Percentiles rank a stretch among this genome's conserved stretches.
Evolutionary conservation across 1,140 invertebrate genomes (phyloP).

Genomic region (Chelonus insularis): DNA sequence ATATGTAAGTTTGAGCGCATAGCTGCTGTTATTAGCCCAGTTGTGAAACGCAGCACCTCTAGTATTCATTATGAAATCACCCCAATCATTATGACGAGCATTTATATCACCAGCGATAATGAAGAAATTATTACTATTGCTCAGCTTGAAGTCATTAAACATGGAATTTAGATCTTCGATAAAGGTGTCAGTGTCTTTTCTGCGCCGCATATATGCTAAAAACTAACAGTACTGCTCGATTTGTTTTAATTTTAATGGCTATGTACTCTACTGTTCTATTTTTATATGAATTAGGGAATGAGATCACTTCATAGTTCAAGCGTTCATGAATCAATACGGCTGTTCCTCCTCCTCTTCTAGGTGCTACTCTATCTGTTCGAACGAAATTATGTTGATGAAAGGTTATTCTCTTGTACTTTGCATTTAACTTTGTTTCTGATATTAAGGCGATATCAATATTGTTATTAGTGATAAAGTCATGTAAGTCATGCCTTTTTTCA

Average conservation of each 20-base stretch:
- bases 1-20: not conserved
- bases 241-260: conserved; percentile 35
- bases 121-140: not conserved
- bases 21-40: not conserved
- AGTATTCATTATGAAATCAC: conserved; percentile 4
- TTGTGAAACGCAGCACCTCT: conserved; percentile 1
- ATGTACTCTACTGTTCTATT: conserved; percentile 35
- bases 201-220: conserved; percentile 14
- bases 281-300: not conserved
- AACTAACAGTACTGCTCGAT: not conserved
- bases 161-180: conserved; percentile 7
- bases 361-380: conserved; percentile 17
- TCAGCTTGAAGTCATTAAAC: conserved; percentile 7
- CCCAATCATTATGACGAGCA: conserved; percentile 7
- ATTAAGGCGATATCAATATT: conserved; percentile 18
- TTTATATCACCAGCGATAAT: conserved; percentile 25
- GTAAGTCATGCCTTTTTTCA: conserved; percentile 7
- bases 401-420: no score
- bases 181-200: conserved; percentile 4
- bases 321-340: conserved; percentile 22
- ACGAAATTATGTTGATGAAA: not conserved
- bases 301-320: no score
- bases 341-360: conserved; percentile 22
- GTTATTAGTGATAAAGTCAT: conserved; percentile 3
- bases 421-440: conserved; percentile 25